Conservation (phyloP, 2,888 invertebrate species). For the Deilephila porcellus region DNA sequence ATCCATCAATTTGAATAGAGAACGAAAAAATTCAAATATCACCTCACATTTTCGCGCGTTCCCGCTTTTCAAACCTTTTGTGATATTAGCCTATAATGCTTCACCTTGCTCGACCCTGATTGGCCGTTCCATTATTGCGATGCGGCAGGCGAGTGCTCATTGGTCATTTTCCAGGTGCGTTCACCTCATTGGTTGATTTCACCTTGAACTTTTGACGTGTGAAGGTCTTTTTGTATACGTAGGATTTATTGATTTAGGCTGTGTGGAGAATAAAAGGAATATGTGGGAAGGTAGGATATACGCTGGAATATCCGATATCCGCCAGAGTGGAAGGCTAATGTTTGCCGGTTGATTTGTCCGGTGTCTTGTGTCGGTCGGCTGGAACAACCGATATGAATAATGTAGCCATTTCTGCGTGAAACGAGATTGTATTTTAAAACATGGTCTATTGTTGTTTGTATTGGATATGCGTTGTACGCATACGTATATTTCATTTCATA, state of each 20-base stretch:
- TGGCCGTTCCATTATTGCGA: conserved; percentile 46
- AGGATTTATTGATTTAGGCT: background rate
- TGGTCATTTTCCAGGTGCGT: conserved; percentile 52
- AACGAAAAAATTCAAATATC: conserved; percentile 42
- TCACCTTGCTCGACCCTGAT: conserved; percentile 45
- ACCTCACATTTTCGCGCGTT: conserved; percentile 46
- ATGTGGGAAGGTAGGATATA: background rate
- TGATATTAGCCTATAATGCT: conserved; percentile 47
- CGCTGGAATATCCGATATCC: background rate
- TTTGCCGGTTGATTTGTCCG: background rate
- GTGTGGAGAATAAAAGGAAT: background rate
- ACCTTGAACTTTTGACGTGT: conserved; percentile 56
- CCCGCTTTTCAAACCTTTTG: conserved; percentile 35
- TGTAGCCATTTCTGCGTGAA: background rate
- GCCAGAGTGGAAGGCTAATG: background rate
- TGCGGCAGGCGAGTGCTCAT: conserved; percentile 46
- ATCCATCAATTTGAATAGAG: conserved; percentile 27
- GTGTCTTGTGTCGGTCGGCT: conserved; percentile 23
- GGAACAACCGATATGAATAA: conserved; percentile 19
- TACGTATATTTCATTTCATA: no score
- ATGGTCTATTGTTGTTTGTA: background rate
- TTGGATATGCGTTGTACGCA: background rate
- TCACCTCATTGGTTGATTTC: conserved; percentile 48
- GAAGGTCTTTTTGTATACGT: background rate
- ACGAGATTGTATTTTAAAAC: background rate